Base-by-base conservation (phyloP, 2,797 vertebrate genomes). In the Neopelma chrysocephalum region DNA sequence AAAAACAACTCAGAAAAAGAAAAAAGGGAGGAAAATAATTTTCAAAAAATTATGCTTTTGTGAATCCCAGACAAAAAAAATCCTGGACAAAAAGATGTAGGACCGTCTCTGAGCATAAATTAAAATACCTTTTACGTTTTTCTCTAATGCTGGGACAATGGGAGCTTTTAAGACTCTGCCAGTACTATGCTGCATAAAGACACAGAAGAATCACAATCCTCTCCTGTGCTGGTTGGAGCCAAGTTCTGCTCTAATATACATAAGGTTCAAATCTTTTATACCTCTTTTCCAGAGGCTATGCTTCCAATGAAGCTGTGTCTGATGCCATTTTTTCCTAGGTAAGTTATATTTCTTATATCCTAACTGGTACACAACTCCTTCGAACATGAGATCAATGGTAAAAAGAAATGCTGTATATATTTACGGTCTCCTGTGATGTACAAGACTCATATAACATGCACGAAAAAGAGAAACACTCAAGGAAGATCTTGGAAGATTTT, bases 21-120 rank as follows among this genome's bases (percentile, higher is more conserved):
- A 2, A 64, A 81, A 70, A 32, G 0, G 1, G 47, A 60, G 14
- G 2, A 19, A 47, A 66, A 54, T 10, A 43, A 27, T 11, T 26
- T 16, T 19, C 21, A 3, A 12, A 32, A 68, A 32, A 71, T 68
- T 3, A 15, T 23, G 0, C 0, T 3, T 68, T 48, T 88, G 17
- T 54, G 5, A 38, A 65, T 71, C 13, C 18, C 57, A 10, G 23
- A 32, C 15, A 48, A 87, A 56, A 54, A 66, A 3, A 89, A 84
- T 38, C 8, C 50, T 14, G 3, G 40, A 40, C 40, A 40, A 40
- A 40, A 40, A 5, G 40, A 40, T 29, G 10, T 18, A 38, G 11
- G 26, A 85, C 6, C 4, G 11, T 10, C 6, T 85, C 36, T 40
- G 57, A 70, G 9, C 17, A 66, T 26, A 79, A 87, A 82, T 57